Base-by-base conservation (phyloP, 1,140 invertebrate species). In the Mycetomoellerius zeteki region DNA sequence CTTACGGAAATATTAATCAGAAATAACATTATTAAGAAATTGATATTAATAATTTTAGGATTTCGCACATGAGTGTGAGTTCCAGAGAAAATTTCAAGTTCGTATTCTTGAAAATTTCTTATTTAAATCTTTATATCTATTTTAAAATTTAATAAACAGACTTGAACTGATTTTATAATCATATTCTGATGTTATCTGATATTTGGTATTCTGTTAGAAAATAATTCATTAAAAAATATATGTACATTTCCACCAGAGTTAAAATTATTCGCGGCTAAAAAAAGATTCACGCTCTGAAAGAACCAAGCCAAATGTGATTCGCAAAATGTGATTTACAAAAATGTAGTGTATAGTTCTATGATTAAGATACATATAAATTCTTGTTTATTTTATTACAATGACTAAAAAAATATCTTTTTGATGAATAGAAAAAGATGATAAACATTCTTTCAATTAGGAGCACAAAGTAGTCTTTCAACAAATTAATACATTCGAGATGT, bases 21-120 rank as follows among this genome's bases (percentile, higher is more conserved):
- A n/a, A 77, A 30, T 62, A 27, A 67, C 0, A 67, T 67, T 67
- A 37, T 21, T 19, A 65, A 65, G 8, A 37, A 37, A 65, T 65
- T 67, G 37, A 67, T 8, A 37, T 4, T 62, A 65, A 33, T 37
- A 37, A 65, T 0, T 3, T 65, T 37, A 37, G n/a, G 19, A 65
- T 10, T 65, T 8, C 7, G 0, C 5, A 65, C 16, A 21, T 37
- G 10, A 3, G 3, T 30, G 30, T n/a, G 19, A 65, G 7, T 3
- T 19, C 1, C 33, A 5, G 4, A 6, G 33, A 67, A 67, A 37
- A 43, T 43, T 67, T 21, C 5, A 21, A 43, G 8, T 67, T 67
- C 21, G 3, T 67, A 37, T 43, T 67, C 1, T 43, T 43, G 10
- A 67, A 43, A 67, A 67, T 37, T 67, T 67, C 33, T 67, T 67